These are phyloP conservation scores for Pygoscelis adeliae DNA, from an alignment of 2,113 vertebrate species.

Conservation along the genomic window DNA sequence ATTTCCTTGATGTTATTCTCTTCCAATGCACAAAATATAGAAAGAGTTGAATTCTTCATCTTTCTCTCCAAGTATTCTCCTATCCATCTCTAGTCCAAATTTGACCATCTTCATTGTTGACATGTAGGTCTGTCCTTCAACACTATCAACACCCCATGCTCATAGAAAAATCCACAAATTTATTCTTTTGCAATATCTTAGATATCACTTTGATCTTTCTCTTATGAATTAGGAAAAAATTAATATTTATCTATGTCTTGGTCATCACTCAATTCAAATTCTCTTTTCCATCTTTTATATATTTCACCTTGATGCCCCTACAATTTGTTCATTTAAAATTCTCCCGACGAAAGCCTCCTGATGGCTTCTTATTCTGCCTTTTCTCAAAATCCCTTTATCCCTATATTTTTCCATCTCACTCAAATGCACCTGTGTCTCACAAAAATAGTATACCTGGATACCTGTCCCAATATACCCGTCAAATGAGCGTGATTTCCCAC, in stretches of 20 bases:
- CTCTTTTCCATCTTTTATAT: not conserved
- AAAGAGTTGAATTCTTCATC: not conserved
- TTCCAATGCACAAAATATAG: not conserved
- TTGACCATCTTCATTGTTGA: not conserved
- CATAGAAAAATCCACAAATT: not conserved
- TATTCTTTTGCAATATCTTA: not conserved
- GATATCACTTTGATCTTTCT: not conserved
- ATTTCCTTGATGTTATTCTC: not conserved
- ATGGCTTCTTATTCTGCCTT: not conserved
- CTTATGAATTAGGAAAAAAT: not conserved
- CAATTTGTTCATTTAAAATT: not conserved
- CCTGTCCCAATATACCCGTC: too few species aligned
- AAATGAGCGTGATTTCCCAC: not conserved
- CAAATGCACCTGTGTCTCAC: not conserved
- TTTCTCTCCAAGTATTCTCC: not conserved
- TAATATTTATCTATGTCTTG: not conserved
- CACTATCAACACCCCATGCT: not conserved
- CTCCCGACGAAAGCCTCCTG: not conserved
- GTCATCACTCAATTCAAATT: not conserved
- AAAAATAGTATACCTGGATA: not conserved
- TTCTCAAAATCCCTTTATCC: not conserved
- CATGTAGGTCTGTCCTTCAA: not conserved
- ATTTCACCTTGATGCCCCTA: not conserved
- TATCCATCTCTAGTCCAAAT: not conserved
- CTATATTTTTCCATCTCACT: not conserved